phyloP scores from a whole-genome alignment of 1,140 invertebrate genomes.

The Drosophila grimshawi region DNA sequence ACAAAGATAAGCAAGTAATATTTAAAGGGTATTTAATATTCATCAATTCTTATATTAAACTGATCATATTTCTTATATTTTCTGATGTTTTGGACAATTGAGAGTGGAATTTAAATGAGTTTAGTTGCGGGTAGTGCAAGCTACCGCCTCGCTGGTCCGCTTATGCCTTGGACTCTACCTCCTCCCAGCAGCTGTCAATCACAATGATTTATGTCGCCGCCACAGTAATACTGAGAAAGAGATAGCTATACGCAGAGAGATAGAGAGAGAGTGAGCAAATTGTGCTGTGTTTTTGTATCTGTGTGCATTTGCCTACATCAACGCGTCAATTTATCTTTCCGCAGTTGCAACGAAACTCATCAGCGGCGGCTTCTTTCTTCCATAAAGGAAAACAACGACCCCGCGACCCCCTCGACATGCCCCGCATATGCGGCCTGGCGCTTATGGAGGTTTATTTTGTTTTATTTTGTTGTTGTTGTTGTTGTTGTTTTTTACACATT shows the following conservation, averaged over 20 bases:
- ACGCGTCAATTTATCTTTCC: constrained; percentile 83
- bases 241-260: background rate
- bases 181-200: constrained; percentile 77
- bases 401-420: background rate
- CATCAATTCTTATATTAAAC: background rate
- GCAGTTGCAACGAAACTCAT: constrained; percentile 79
- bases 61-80: constrained; percentile 31
- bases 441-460: constrained; percentile 39
- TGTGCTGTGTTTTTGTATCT: constrained; percentile 43
- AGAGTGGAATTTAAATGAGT: constrained; percentile 81
- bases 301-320: constrained; percentile 78
- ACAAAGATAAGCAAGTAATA: no score
- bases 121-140: constrained; percentile 70
- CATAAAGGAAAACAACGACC: constrained; percentile 52
- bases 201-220: constrained; percentile 83
- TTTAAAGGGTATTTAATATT: constrained; percentile 14
- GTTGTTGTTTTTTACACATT: constrained; percentile 9
- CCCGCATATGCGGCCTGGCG: constrained; percentile 40
- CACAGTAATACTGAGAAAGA: constrained; percentile 42
- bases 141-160: constrained; percentile 23
- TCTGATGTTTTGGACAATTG: constrained; percentile 73
- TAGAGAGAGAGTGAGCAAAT: constrained; percentile 24
- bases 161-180: constrained; percentile 28
- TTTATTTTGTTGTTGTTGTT: background rate
- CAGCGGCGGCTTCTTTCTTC: constrained; percentile 79